These are phyloP conservation scores for Heliconius ismenius DNA, from an alignment of 2,888 invertebrate species.

Conservation along the genomic window DNA sequence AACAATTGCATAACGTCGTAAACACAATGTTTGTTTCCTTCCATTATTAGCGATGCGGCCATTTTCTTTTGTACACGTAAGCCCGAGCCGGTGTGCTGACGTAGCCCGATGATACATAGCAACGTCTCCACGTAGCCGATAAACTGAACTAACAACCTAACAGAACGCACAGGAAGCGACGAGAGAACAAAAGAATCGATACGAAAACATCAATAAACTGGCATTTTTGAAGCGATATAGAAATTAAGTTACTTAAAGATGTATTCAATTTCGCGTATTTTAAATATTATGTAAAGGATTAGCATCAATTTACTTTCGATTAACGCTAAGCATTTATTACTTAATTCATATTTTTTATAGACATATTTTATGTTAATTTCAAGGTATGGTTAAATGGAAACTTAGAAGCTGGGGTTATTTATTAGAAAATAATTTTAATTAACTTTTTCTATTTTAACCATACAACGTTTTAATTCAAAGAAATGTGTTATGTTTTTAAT, in stretches of 20 bases:
- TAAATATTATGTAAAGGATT: not conserved
- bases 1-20: conserved; percentile 20
- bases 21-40: conserved; percentile 35
- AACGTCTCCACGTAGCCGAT: conserved; percentile 58
- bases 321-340: not conserved
- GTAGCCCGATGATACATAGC: conserved; percentile 58
- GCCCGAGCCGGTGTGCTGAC: conserved; percentile 54
- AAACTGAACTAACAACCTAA: conserved; percentile 57
- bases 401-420: not conserved
- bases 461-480: not conserved
- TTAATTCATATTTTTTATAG: not conserved
- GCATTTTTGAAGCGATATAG: conserved; percentile 29
- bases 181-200: conserved; percentile 67
- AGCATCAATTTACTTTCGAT: not conserved
- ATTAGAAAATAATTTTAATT: not conserved
- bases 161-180: conserved; percentile 59
- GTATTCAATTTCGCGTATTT: not conserved
- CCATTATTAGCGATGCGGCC: conserved; percentile 51
- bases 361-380: not conserved
- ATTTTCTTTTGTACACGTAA: conserved; percentile 63
- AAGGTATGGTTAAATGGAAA: not conserved
- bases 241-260: not conserved
- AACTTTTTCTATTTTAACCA: not conserved
- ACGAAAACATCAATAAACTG: conserved; percentile 57
- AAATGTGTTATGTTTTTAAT: not conserved